A percentile compares a stretch with the other conserved stretches of the same genome.
Evolutionary conservation across 2,113 vertebrate species (phyloP).

Genomic region (Xiphias gladius): DNA sequence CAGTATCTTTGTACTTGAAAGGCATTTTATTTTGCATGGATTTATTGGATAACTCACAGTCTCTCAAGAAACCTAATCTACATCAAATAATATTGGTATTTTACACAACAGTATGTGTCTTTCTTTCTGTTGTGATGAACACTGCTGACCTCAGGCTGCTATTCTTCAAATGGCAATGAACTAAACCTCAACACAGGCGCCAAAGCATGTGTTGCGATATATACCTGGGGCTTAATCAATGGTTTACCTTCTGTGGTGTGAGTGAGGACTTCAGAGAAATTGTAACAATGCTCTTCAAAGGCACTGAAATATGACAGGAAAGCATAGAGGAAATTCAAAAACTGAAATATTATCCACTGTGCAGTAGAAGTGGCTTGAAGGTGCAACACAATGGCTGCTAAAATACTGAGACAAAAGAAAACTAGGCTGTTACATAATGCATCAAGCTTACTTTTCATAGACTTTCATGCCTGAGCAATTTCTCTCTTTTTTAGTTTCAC

Average conservation of each 20-base stretch:
- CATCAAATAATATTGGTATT: neutral
- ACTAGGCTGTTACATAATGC: conserved; percentile 1
- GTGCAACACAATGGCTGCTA: conserved; percentile 13
- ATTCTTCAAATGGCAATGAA: neutral
- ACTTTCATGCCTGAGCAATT: conserved; percentile 12
- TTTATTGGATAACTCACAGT: conserved; percentile 5
- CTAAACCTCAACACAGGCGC: conserved; percentile 7
- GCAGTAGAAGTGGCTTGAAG: conserved; percentile 17
- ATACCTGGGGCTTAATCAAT: conserved; percentile 13
- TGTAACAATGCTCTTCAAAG: neutral
- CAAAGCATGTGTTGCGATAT: conserved; percentile 23
- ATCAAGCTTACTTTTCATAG: neutral
- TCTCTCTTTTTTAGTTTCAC: conserved; percentile 3
- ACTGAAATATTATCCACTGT: conserved; percentile 3
- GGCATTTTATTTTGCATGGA: neutral
- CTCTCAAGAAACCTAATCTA: neutral
- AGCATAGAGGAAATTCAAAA: neutral
- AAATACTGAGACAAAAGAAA: conserved; percentile 25
- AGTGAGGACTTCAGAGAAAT: conserved; percentile 10
- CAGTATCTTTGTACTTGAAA: no score
- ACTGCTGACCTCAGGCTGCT: neutral
- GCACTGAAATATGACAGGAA: conserved; percentile 14
- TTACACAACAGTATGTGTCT: neutral
- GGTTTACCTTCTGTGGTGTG: conserved; percentile 32
- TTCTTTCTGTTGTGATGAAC: conserved; percentile 7